Base-by-base conservation (phyloP, 2,113 vertebrate genomes). In the Aegithalos caudatus region DNA sequence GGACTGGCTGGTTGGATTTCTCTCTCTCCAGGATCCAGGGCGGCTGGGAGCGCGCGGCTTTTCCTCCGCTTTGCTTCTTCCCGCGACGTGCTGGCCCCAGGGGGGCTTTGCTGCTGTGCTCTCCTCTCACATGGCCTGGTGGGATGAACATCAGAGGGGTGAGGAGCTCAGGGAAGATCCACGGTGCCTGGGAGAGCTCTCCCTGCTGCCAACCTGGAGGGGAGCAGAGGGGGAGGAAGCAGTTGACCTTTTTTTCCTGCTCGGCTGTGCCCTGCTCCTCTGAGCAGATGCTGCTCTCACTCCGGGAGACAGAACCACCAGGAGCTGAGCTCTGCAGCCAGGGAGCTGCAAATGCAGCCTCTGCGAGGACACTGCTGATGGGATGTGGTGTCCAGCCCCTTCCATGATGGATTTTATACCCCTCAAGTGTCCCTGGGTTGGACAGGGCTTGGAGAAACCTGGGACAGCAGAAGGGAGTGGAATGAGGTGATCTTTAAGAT, bases 161-260 rank as follows among this genome's bases (percentile, higher is more conserved):
- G 84, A 85, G 37, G 61, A 95, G 48, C 73, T 67, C 83, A 71
- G n/a, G 51, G 44, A 92, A 44, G n/a, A 42, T 42, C 58, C 54
- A 61, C 1, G 1, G 60, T 58, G 71, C 40, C 0, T 0, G 1
- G 6, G 44, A 95, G 33, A 64, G 37, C 56, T 81, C 38, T 78
- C 24, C 28, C n/a, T 2, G 16, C n/a, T 66, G 57, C 86, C 94
- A 91, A 7, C 91, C 81, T 85, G 74, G 40, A 95, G 89, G 83
- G 61, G 23, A 74, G 40, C 0, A 0, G 10, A 0, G 19, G 25
- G 9, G 40, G 17, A 62, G 57, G 77, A 83, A 81, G 48, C 12
- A 11, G 22, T 23, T 96, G 84, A 89, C 84, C 73, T 92, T 88
- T 91, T 56, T 69, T 64, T 28, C 18, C 86, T 83, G 45, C 72